Base-by-base conservation (phyloP, 2,888 invertebrate genomes). In the Eupsilia transversa region DNA sequence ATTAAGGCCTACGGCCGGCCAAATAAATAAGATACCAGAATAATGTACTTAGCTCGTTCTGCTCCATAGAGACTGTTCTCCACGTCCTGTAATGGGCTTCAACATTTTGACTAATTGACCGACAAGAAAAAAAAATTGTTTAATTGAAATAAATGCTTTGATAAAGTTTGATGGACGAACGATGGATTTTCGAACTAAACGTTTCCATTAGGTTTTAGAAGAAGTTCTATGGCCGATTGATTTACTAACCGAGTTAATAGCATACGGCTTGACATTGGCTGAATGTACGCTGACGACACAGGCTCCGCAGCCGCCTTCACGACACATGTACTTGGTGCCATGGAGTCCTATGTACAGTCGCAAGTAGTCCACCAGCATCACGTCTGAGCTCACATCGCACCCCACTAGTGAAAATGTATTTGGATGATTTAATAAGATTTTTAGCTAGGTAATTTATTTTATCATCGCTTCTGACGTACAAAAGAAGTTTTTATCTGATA, bases 301-400 rank as follows among this genome's bases (percentile, higher is more conserved):
- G 12, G 96, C 96, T 0, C 98, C 98, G 86, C 98, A 98, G 41
- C 98, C 97, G 0, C 97, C 98, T 90, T 97, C 78, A 3, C 78
- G 78, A 27, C 78, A 78, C 78, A 80, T 78, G 56, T 79, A 79
- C 67, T 79, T 79, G 20, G 78, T 79, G 38, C 78, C 78, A 5
- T 63, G 75, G 17, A 78, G 66, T 1, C 81, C 78, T 35, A 80
- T 7, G 63, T 52, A 87, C 0, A 97, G 93, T 5, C 98, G 94
- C 30, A 98, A 93, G 87, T 97, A 97, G 33, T 96, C 94, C 86
- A 97, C 96, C 14, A 97, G 93, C 2, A 96, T 94, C 35, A 80
- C 73, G 6, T 85, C 77, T 3, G 87, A 86, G 43, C 84, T 87
- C 12, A 84, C 72, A 23, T 87, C 81, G 64, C 72, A 52, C 2